These are phyloP conservation scores for Nasonia oneida DNA, from an alignment of 2,888 invertebrate genomes.

Conservation along the genomic window DNA sequence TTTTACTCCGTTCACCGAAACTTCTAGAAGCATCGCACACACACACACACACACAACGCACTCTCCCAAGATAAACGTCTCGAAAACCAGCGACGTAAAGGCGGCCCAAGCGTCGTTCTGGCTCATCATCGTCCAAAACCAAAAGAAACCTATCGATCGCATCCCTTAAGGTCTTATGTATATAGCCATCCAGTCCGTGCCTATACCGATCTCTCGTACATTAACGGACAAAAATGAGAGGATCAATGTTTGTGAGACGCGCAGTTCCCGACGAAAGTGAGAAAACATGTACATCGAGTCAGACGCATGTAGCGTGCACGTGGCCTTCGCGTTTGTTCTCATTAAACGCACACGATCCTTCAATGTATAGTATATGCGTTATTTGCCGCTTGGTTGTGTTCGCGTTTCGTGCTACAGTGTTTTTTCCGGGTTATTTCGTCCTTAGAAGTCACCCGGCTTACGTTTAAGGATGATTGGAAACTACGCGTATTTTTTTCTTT, in stretches of 20 bases:
- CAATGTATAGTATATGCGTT: constrained; percentile 3
- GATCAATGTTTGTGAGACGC: constrained; percentile 24
- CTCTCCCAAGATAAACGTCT: neutral
- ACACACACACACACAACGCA: neutral
- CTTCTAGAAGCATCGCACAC: neutral
- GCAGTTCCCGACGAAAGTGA: constrained; percentile 12
- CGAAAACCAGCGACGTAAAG: neutral
- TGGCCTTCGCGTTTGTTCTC: constrained; percentile 40
- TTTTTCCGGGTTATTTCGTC: neutral
- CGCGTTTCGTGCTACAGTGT: neutral
- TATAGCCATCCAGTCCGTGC: neutral
- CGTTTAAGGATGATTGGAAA: neutral
- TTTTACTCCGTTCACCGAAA: neutral
- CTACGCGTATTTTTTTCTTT: neutral
- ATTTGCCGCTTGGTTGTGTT: neutral
- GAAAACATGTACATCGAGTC: neutral
- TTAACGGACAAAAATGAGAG: neutral
- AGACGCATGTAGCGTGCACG: constrained; percentile 8
- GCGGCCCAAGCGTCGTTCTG: no score
- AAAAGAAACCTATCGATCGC: neutral
- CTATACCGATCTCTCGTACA: neutral
- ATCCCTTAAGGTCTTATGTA: neutral
- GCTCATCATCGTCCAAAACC: neutral
- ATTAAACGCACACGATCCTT: constrained; percentile 31
- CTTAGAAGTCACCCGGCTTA: neutral